Conservation (phyloP, 2,888 invertebrate genomes). For the Unio delphinus region DNA sequence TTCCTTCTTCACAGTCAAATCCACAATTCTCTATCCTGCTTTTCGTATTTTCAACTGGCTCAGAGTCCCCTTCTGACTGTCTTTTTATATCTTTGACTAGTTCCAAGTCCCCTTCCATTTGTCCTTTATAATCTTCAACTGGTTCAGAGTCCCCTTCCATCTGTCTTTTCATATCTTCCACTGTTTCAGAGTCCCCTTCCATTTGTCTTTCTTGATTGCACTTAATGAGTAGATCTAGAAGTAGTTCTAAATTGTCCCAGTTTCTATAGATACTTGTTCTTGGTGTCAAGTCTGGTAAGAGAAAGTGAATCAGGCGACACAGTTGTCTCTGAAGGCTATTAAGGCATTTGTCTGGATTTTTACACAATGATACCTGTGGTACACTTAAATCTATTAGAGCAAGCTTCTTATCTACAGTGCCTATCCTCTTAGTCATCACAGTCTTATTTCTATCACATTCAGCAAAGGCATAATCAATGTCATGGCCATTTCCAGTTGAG, state of each 20-base stretch:
- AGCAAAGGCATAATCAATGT: not conserved
- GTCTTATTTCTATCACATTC: slow-evolving; percentile 5
- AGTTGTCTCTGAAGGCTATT: slow-evolving; percentile 23
- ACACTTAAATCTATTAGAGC: slow-evolving; percentile 27
- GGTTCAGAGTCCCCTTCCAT: not conserved
- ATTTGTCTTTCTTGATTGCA: slow-evolving; percentile 8
- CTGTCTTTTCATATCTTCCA: not conserved
- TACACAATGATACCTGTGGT: slow-evolving; percentile 28
- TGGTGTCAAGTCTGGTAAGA: slow-evolving; percentile 27
- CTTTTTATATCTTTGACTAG: not conserved
- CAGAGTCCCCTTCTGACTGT: not conserved
- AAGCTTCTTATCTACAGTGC: no score
- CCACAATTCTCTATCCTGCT: not conserved
- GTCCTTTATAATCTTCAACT: not conserved
- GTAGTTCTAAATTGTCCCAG: slow-evolving; percentile 31
- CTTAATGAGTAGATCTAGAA: slow-evolving; percentile 30
- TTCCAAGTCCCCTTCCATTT: not conserved
- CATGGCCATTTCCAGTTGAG: no score
- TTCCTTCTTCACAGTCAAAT: no score
- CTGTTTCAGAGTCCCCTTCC: not conserved
- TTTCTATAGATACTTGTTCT: slow-evolving; percentile 25
- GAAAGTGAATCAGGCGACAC: slow-evolving; percentile 17
- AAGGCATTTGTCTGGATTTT: slow-evolving; percentile 33
- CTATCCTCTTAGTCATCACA: slow-evolving; percentile 13
- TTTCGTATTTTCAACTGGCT: not conserved